Percentiles rank a stretch among this genome's conserved stretches.
These are phyloP conservation scores for Mimas tiliae DNA, from an alignment of 2,888 invertebrate genomes.

Conservation along the genomic window DNA sequence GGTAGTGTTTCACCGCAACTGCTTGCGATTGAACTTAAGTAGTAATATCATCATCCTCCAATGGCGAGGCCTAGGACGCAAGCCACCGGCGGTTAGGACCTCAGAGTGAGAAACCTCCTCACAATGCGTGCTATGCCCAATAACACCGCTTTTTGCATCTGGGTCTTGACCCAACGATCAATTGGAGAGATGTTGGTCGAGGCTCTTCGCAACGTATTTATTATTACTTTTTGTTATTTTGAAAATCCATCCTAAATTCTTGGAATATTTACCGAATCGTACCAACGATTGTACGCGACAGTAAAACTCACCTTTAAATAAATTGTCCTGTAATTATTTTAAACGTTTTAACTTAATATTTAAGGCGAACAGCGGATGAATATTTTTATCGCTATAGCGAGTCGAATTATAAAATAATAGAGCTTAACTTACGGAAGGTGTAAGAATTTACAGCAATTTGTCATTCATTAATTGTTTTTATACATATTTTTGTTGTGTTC, in stretches of 20 bases:
- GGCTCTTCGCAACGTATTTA: no score
- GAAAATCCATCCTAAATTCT: no score
- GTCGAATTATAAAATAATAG: conserved; percentile 69
- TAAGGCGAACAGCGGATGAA: conserved; percentile 68
- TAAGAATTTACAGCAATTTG: conserved; percentile 42
- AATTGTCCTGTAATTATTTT: conserved; percentile 80
- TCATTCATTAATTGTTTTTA: conserved; percentile 10
- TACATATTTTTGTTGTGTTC: neutral
- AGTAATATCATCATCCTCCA: no score
- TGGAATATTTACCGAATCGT: neutral
- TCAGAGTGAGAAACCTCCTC: no score
- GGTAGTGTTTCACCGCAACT: conserved; percentile 40
- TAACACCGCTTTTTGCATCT: no score
- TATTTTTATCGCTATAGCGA: conserved; percentile 67
- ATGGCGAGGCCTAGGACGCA: no score
- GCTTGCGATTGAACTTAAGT: neutral
- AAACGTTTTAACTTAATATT: conserved; percentile 81
- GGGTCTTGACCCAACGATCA: no score
- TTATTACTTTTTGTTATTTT: no score
- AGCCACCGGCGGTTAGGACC: no score
- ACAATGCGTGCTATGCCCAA: no score
- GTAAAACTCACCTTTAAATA: conserved; percentile 56
- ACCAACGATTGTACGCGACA: conserved; percentile 3
- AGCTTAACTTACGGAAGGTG: conserved; percentile 59
- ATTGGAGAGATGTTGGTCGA: no score